These are phyloP conservation scores for Drosophila acutilabella DNA, from an alignment of 2,888 invertebrate genomes.

Conservation along the genomic window DNA sequence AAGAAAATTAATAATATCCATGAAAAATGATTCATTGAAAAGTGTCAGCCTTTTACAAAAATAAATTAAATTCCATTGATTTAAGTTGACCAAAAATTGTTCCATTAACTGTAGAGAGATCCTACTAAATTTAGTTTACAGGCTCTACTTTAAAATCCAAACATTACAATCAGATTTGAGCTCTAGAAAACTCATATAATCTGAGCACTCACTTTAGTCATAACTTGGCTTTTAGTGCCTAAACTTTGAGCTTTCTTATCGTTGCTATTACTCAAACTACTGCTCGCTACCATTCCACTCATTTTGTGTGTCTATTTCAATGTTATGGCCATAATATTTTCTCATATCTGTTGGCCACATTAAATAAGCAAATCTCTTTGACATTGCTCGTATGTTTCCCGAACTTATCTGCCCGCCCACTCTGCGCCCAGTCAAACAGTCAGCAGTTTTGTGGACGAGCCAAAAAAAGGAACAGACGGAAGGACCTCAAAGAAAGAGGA, in stretches of 20 bases:
- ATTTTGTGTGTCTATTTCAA: conserved; percentile 1
- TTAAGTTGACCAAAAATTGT: too few relatives aligned
- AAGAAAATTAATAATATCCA: too few relatives aligned
- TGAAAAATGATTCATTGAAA: too few relatives aligned
- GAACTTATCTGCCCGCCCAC: conserved; percentile 38
- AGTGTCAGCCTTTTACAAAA: too few relatives aligned
- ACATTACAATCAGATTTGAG: neutral
- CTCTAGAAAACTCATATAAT: neutral
- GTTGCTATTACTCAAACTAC: conserved; percentile 50
- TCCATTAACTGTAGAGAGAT: neutral
- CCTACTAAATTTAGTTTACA: neutral
- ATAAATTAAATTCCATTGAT: too few relatives aligned
- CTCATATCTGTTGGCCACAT: conserved; percentile 53
- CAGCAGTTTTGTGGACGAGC: conserved; percentile 35
- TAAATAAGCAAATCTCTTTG: conserved; percentile 62
- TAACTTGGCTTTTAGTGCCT: conserved; percentile 3
- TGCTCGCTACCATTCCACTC: neutral
- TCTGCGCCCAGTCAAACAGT: conserved; percentile 3
- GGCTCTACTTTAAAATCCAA: neutral
- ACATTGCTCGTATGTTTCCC: conserved; percentile 61
- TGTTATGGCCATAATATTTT: conserved; percentile 54
- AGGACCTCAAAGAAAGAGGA: neutral
- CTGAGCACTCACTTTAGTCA: neutral
- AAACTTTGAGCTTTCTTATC: conserved; percentile 52
- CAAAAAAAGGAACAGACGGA: conserved; percentile 3